Conservation (phyloP, 2,888 invertebrate species). For the Zootermopsis nevadensis region DNA sequence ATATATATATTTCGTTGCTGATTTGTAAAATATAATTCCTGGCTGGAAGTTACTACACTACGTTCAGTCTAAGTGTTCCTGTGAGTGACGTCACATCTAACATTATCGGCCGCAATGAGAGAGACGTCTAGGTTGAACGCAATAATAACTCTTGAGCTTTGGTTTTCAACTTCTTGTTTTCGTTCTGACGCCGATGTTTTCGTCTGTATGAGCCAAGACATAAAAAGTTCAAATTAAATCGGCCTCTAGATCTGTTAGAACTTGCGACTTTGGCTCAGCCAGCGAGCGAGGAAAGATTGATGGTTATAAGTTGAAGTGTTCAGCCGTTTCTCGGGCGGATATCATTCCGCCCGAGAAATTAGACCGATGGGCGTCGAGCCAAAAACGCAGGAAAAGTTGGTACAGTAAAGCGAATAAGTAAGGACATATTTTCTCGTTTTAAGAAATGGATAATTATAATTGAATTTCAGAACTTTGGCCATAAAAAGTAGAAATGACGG, state of each 20-base stretch:
- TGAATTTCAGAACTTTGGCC: not conserved
- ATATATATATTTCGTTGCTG: too few species aligned
- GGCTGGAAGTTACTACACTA: too few species aligned
- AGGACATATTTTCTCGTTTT: not conserved
- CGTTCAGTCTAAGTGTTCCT: too few species aligned
- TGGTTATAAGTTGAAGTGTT: slow-evolving; percentile 14
- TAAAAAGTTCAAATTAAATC: not conserved
- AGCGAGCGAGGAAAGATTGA: slow-evolving; percentile 6
- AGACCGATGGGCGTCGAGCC: slow-evolving; percentile 28
- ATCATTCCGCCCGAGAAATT: slow-evolving; percentile 36
- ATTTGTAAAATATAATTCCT: too few species aligned
- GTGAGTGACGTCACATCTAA: too few species aligned
- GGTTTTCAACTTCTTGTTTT: too few species aligned
- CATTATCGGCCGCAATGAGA: too few species aligned
- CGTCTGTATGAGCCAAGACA: not conserved
- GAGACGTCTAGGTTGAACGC: too few species aligned
- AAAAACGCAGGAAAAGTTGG: not conserved
- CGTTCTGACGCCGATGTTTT: too few species aligned
- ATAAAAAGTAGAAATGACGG: not conserved
- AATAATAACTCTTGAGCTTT: too few species aligned
- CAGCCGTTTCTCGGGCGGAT: slow-evolving; percentile 8
- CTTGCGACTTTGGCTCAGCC: not conserved
- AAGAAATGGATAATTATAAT: not conserved
- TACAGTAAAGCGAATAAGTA: not conserved
- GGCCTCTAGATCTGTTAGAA: not conserved